phyloP scores from a whole-genome alignment of 2,113 vertebrate genomes.

The Trichechus manatus region DNA sequence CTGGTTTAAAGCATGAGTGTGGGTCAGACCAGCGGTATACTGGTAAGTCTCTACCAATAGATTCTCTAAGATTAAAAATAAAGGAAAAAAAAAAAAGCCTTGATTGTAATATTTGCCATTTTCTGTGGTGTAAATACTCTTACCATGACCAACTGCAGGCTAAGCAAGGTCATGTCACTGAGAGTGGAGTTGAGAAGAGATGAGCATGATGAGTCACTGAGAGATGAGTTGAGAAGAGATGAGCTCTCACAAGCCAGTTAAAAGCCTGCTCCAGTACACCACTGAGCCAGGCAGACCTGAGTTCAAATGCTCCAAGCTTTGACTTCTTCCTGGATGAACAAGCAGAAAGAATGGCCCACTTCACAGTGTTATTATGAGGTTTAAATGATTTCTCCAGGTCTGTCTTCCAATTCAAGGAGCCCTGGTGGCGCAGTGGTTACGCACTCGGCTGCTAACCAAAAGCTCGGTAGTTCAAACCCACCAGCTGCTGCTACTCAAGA shows the following conservation, averaged over 20 bases:
- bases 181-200: neutral
- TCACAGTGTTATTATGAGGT: neutral
- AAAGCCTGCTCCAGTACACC: neutral
- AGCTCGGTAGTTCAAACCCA: no score
- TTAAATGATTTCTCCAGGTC: neutral
- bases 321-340: neutral
- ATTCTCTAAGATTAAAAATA: neutral
- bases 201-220: neutral
- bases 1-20: neutral
- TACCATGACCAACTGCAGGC: neutral
- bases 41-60: neutral
- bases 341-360: neutral
- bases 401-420: neutral
- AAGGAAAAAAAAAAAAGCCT: neutral
- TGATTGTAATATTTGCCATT: neutral
- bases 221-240: neutral
- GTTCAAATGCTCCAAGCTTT: neutral
- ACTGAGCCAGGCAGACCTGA: neutral
- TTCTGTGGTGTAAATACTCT: neutral
- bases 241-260: fast-evolving
- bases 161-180: neutral
- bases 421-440: no score
- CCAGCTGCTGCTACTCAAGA: no score
- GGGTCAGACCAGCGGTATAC: neutral
- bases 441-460: no score